These are phyloP conservation scores for Spilogale gracilis DNA, from an alignment of 2,113 vertebrate genomes.

Conservation along the genomic window DNA sequence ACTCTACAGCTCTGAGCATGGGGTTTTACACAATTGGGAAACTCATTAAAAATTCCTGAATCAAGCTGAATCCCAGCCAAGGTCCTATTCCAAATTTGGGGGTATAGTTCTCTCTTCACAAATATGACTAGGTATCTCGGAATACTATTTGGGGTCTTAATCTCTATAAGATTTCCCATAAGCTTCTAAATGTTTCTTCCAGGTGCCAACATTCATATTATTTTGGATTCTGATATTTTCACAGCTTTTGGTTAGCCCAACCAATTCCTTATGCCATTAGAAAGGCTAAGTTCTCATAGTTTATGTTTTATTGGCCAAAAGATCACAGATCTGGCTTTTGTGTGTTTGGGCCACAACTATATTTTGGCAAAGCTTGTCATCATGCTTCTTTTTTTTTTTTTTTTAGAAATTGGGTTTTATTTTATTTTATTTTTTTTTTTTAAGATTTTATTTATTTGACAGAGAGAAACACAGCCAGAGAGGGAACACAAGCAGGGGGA, in stretches of 20 bases:
- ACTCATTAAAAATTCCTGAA: background rate
- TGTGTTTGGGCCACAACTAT: background rate
- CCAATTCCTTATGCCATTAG: background rate
- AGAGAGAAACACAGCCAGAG: too few species aligned
- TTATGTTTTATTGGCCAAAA: background rate
- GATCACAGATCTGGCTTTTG: background rate
- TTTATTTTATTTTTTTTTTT: too few species aligned
- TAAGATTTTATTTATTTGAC: too few species aligned
- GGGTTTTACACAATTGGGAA: background rate
- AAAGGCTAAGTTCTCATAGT: background rate
- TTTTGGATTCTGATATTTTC: conserved; percentile 8
- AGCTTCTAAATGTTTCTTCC: background rate
- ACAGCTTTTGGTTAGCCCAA: background rate
- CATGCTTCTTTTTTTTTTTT: too few species aligned
- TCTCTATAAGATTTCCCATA: background rate
- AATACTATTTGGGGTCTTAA: conserved; percentile 4
- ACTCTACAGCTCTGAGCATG: background rate
- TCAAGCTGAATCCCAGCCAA: background rate
- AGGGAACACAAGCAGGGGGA: too few species aligned
- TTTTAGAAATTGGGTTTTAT: too few species aligned
- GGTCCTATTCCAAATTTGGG: background rate
- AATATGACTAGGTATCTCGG: background rate
- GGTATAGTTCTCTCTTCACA: background rate
- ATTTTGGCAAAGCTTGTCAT: background rate
- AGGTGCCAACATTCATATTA: background rate